phyloP scores from a whole-genome alignment of 2,797 vertebrate genomes.

The Eulemur rubriventer region DNA sequence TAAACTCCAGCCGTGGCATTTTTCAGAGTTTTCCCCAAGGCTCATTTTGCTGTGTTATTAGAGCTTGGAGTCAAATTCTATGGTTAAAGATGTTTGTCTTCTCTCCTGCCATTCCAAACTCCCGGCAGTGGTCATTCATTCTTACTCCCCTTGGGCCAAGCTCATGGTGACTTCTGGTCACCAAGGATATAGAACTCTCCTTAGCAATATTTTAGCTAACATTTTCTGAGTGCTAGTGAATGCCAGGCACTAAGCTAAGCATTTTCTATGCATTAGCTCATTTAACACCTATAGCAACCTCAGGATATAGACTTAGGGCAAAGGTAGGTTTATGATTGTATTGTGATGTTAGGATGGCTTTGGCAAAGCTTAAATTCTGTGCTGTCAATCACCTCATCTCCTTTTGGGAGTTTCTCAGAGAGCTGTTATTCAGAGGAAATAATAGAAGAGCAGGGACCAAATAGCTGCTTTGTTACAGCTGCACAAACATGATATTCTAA shows the following conservation, averaged over 20 bases:
- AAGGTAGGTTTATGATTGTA: neutral
- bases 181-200: neutral
- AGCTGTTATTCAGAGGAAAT: neutral
- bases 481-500: neutral
- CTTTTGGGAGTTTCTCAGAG: neutral
- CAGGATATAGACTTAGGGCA: neutral
- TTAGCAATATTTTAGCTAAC: neutral
- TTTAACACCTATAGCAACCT: neutral
- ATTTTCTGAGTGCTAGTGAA: neutral
- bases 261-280: neutral
- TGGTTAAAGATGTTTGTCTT: neutral
- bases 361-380: neutral
- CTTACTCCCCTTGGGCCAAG: neutral
- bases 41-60: neutral
- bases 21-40: constrained; percentile 27
- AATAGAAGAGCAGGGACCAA: neutral
- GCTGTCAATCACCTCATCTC: neutral
- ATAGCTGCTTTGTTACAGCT: neutral
- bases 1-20: neutral
- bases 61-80: neutral
- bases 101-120: neutral
- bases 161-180: neutral
- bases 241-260: neutral
- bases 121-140: neutral
- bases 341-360: neutral